Base-by-base conservation (phyloP, 1,140 invertebrate species). In the Drosophila willistoni region DNA sequence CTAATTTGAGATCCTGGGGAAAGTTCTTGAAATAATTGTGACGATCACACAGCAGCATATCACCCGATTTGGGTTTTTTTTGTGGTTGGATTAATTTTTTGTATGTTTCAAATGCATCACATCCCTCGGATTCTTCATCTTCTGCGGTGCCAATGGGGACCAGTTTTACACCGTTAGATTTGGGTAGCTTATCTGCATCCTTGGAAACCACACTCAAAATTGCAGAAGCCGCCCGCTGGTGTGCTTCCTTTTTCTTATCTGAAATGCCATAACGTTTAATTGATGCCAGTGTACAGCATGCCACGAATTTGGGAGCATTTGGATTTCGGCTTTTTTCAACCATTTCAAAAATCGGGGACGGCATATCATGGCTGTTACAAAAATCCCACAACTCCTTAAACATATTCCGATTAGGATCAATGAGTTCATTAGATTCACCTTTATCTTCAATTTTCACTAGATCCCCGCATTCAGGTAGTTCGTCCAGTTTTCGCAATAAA, bases 211-310 rank as follows among this genome's bases (percentile, higher is more conserved):
- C n/a, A 29, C 64, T 55, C 3, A 92, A 61, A 76, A 92, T 81
- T 47, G 77, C 79, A 19, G 85, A 76, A 12, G 91, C 91, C 0
- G 91, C 91, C 6, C 80, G 77, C 71, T 92, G 91, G 1, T 81
- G 84, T 6, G 91, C 91, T 69, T 90, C 90, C 56, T 92, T 92
- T 47, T 92, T 92, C 19, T 90, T 91, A 1, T 92, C 90, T 0
- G 86, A 89, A 39, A 81, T 86, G 3, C 74, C 91, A 61, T 90
- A 91, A 3, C 91, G 86, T 14, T 74, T 79, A 1, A 92, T 90
- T 0, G 84, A 86, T 3, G 90, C 91, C 39, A 92, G 64, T 3
- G 59, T 56, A 57, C 91, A 92, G 42, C 80, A 64, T 25, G 81
- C 86, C 1, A 89, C 81, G 19, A 92, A 92, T 63, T 90, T 77